Evolutionary conservation across 1,140 invertebrate species (phyloP), one percentile per base, ranked within the genome.

Genomic region (Heterodera carotae): DNA sequence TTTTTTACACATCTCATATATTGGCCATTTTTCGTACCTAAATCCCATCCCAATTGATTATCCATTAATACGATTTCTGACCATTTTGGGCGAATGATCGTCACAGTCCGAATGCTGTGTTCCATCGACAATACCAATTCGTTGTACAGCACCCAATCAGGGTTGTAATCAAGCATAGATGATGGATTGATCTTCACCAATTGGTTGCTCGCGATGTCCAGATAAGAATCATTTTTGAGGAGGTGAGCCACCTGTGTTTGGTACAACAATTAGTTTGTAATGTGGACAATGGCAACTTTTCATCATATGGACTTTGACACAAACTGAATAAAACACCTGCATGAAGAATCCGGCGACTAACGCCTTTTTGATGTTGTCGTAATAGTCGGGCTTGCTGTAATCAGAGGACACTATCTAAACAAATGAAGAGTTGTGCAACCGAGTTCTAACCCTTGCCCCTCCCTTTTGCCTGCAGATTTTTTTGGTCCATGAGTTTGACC

Each of bases 91-190:
- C 98, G 98, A 70, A 99, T 94, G 88, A 98, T 96, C 2, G 96
- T 98, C 2, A 98, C 95, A 1, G 97, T 99, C 81, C 97, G 91
- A 82, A 99, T 99, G 88, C 98, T 99, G 89, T 99, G 99, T 89
- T 99, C 99, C 15, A 96, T 98, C 39, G 97, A 99, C 71, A 99
- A 90, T 36, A 99, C 97, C 89, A 99, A 99, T 90, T 99, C 97
- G 89, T 99, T 98, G 89, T 99, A 99, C 69, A 99, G 92, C 25
- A 98, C 96, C 97, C 97, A 99, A 88, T 99, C 97, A 3, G 97
- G 97, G 90, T 98, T 98, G 89, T 99, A 96, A 89, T 98, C 96
- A 22, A 99, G 90, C 89, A 96, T 97, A 27, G 96, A 98, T 68
- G 96, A 98, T 0, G 97, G 97, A 91, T 99, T 97, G 18, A 99